A percentile compares a stretch with the other conserved stretches of the same genome.
phyloP scores from a whole-genome alignment of 2,113 vertebrate genomes.

The Psilopsiagon aymara region DNA sequence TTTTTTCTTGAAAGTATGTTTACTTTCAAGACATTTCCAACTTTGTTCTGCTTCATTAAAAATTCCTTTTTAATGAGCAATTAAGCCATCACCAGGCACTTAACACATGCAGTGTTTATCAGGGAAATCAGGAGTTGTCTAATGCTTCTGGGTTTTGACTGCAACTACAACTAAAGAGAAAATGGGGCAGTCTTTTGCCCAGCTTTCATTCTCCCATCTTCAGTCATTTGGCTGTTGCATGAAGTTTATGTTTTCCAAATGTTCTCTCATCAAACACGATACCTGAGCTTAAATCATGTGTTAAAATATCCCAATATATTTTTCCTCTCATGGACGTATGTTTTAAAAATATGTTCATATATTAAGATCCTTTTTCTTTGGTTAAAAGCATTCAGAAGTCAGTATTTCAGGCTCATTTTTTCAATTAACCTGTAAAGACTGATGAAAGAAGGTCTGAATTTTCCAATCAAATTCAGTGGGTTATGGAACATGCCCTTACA shows the following conservation, averaged over 20 bases:
- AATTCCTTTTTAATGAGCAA: not conserved
- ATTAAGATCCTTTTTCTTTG: not conserved
- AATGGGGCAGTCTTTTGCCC: not conserved
- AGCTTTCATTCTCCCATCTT: not conserved
- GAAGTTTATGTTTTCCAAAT: not conserved
- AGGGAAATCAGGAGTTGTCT: not conserved
- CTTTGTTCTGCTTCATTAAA: not conserved
- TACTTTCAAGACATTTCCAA: not conserved
- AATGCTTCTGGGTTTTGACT: not conserved
- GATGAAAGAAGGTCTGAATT: not conserved
- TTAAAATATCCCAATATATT: not conserved
- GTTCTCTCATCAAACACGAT: not conserved
- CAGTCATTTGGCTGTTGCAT: not conserved
- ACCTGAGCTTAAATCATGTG: not conserved
- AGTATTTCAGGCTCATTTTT: not conserved
- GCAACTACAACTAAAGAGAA: not conserved
- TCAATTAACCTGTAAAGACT: not conserved
- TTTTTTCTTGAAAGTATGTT: not conserved
- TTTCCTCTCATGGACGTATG: not conserved
- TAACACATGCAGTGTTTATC: not conserved
- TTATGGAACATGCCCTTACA: not conserved
- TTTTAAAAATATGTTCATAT: not conserved
- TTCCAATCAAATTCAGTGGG: not conserved
- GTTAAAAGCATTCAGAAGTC: not conserved
- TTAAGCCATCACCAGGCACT: not conserved